phyloP scores from a whole-genome alignment of 2,888 invertebrate genomes.

The Corythucha ciliata region DNA sequence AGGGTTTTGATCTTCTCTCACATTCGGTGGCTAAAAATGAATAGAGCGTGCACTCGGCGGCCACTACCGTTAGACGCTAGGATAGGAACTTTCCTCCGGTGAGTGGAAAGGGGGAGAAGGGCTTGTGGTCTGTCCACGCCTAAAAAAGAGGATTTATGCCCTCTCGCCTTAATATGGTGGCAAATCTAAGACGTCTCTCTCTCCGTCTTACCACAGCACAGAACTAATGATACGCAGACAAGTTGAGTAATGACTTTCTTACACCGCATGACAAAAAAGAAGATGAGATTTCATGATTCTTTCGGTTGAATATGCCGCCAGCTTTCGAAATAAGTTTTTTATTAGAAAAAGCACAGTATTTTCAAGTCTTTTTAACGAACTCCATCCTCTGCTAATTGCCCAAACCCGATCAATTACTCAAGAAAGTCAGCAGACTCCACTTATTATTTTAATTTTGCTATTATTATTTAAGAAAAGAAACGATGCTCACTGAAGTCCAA shows the following conservation, averaged over 20 bases:
- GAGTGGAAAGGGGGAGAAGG: too few species aligned
- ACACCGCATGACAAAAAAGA: neutral
- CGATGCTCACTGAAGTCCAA: too few species aligned
- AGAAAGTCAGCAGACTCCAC: too few species aligned
- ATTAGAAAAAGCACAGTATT: neutral
- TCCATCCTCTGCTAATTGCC: too few species aligned
- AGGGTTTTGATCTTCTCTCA: conserved; percentile 17
- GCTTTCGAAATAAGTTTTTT: neutral
- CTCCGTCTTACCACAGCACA: too few species aligned
- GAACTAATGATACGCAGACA: neutral
- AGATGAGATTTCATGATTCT: neutral
- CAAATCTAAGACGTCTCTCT: conserved; percentile 15
- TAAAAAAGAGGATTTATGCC: conserved; percentile 14
- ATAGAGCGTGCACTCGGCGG: conserved; percentile 16
- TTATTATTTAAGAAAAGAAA: too few species aligned
- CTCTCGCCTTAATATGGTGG: conserved; percentile 19
- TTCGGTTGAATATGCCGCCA: neutral
- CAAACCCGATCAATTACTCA: too few species aligned
- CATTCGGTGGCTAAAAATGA: conserved; percentile 15
- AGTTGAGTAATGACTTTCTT: too few species aligned
- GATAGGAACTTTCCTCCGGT: too few species aligned
- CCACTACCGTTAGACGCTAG: too few species aligned
- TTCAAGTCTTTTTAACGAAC: too few species aligned
- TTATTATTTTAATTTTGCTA: too few species aligned
- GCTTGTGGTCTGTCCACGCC: neutral